A percentile compares a stretch with the other conserved stretches of the same genome.
Conservation (phyloP, 2,113 vertebrate genomes). For the Peucedramus taeniatus region DNA sequence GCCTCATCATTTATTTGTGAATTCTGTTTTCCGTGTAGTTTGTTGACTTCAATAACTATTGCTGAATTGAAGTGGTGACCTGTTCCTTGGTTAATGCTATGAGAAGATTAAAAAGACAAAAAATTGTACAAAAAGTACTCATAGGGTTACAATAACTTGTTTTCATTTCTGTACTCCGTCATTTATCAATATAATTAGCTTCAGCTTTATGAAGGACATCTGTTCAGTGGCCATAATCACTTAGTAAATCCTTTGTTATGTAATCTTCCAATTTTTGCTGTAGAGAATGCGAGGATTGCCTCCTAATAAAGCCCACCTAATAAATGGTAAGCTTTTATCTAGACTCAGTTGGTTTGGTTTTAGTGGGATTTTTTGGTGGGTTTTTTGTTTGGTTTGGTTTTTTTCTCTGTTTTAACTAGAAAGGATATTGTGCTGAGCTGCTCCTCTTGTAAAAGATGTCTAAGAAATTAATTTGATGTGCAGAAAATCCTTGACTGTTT, state of each 20-base stretch:
- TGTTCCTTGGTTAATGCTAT: background rate
- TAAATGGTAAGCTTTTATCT: background rate
- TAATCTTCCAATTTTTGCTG: conserved; percentile 20
- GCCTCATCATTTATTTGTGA: background rate
- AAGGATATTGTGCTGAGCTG: background rate
- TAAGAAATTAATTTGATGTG: background rate
- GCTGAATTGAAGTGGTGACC: background rate
- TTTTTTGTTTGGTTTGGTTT: background rate
- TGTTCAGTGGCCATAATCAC: background rate
- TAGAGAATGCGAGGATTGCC: background rate
- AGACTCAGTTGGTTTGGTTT: background rate
- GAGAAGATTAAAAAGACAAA: background rate
- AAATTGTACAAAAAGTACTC: background rate
- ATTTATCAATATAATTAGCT: background rate
- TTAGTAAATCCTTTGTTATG: background rate
- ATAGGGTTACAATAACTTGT: background rate
- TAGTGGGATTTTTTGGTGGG: fast-evolving
- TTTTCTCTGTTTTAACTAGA: background rate
- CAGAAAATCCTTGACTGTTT: background rate
- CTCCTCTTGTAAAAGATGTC: background rate
- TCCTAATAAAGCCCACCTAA: background rate
- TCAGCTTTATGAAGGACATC: conserved; percentile 2
- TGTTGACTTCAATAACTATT: background rate
- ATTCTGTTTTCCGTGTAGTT: background rate
- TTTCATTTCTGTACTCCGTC: background rate